Base-by-base conservation (phyloP, 1,140 invertebrate species). In the Leptinotarsa lineolata region DNA sequence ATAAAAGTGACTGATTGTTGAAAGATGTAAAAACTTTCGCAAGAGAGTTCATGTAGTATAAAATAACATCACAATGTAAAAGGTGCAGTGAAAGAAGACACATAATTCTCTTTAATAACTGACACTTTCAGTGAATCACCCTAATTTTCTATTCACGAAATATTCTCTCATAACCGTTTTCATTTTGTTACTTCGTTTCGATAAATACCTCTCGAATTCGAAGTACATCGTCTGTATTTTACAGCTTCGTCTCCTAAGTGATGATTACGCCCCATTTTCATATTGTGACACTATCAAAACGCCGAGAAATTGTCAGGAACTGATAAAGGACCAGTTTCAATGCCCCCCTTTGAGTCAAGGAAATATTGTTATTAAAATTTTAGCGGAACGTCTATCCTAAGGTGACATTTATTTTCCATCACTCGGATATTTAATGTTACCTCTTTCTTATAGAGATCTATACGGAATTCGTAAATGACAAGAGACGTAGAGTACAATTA, bases 161-260 rank as follows among this genome's bases (percentile, higher is more conserved):
- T 8, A 39, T 11, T 39, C 11, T 39, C 30, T 11, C 3, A 39
- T 8, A 39, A 39, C 30, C 8, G 30, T 39, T 39, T 11, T 39
- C 30, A 39, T 39, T 39, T 39, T 8, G 30, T 39, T 39, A 39
- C 30, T 39, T 39, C 30, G 48, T 54, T 54, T 54, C 13, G 48
- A 18, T 13, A 48, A 54, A 54, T 54, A 54, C 48, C 30, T 54
- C 48, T 54, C 16, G 48, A 54, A 54, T 5, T 54, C 48, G n/a
- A 54, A 54, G 48, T 54, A 54, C 48, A 54, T 54, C 48, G 48
- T 54, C 48, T 54, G 48, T 54, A 54, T 54, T 54, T 54, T n/a
- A 54, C n/a, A 15, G 48, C 15, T 13, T 54, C 48, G 48, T 54
- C 15, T 54, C 48, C 48, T n/a, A 13, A 18, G 16, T 54, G 48